Evolutionary conservation across 2,113 vertebrate genomes (phyloP).

Genomic region (Mesembrinibis cayennensis): DNA sequence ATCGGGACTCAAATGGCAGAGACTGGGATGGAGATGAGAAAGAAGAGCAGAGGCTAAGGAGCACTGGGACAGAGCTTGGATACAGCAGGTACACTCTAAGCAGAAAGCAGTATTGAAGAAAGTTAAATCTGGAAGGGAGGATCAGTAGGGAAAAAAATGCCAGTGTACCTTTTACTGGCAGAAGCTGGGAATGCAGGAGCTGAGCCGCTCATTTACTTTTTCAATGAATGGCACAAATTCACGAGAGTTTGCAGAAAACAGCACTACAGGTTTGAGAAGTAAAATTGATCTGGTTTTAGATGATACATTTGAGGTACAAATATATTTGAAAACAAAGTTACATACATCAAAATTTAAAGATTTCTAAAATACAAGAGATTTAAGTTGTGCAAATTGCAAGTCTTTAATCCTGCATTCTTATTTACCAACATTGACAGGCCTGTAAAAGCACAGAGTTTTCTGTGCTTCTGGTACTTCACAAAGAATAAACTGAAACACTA

Average conservation of each 20-base stretch:
- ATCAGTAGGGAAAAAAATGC: background rate
- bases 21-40: background rate
- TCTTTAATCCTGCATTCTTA: background rate
- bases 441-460: background rate
- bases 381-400: background rate
- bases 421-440: background rate
- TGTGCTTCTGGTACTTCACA: background rate
- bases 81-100: background rate
- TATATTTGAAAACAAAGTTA: background rate
- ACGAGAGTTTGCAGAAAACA: background rate
- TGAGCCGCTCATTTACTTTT: background rate
- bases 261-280: background rate
- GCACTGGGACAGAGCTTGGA: background rate
- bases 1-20: accelerated
- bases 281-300: background rate
- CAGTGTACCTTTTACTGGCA: background rate
- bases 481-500: background rate
- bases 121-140: background rate
- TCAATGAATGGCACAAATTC: background rate
- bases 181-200: background rate
- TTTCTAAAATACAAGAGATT: background rate
- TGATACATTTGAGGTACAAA: background rate
- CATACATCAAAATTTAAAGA: background rate
- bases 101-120: background rate
- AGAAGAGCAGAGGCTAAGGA: background rate